These are phyloP conservation scores for Sicus ferrugineus DNA, from an alignment of 2,888 invertebrate genomes.

Conservation along the genomic window DNA sequence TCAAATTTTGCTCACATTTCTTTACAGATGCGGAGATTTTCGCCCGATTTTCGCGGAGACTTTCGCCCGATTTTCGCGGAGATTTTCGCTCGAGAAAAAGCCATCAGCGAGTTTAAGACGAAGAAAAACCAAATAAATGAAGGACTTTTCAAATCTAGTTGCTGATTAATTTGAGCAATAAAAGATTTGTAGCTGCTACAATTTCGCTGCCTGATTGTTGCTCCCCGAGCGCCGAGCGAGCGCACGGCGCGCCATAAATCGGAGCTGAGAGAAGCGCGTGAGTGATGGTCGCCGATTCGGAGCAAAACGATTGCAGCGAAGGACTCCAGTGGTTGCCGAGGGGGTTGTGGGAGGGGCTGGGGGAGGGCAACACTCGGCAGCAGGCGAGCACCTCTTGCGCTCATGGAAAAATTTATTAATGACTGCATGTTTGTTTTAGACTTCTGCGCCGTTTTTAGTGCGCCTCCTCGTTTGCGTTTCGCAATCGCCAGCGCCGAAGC, in stretches of 20 bases:
- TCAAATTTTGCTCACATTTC: no score
- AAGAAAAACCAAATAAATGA: no score
- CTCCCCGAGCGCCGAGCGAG: background rate
- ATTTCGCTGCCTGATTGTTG: background rate
- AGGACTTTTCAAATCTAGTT: no score
- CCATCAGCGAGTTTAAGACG: no score
- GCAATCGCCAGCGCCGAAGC: background rate
- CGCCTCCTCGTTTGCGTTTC: background rate
- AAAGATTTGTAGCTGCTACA: background rate
- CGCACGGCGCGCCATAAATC: background rate
- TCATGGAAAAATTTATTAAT: conserved; percentile 15
- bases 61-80: no score
- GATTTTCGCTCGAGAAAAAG: no score
- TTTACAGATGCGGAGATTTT: no score
- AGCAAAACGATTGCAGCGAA: background rate
- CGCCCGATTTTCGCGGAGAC: no score
- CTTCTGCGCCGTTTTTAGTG: background rate
- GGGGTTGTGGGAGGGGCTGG: background rate
- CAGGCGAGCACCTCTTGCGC: background rate
- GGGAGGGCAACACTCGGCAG: background rate
- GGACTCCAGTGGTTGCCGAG: background rate
- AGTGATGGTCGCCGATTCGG: conserved; percentile 22
- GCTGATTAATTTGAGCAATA: background rate
- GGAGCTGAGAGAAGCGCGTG: conserved; percentile 11
- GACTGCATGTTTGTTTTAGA: background rate